Conservation (phyloP, 2,888 invertebrate species). For the Pristionchus entomophagus region DNA sequence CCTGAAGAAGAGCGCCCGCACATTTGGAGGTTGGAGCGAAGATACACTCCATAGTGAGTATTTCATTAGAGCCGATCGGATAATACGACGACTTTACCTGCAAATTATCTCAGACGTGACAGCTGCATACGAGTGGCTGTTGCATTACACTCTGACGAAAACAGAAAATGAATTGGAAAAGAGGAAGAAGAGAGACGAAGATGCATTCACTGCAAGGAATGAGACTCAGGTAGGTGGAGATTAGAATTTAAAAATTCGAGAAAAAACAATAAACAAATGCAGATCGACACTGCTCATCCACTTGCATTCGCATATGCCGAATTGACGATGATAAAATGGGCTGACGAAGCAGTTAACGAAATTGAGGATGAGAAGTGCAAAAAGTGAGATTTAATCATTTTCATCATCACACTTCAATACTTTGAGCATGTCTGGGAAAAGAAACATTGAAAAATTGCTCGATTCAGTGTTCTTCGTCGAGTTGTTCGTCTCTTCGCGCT, state of each 20-base stretch:
- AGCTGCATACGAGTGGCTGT: slow-evolving; percentile 85
- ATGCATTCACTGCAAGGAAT: slow-evolving; percentile 86
- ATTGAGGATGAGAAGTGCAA: slow-evolving; percentile 53
- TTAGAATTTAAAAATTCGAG: neutral
- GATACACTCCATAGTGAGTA: neutral
- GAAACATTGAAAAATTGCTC: neutral
- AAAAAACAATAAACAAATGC: neutral
- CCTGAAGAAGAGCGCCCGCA: slow-evolving; percentile 75
- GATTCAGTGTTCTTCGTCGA: neutral
- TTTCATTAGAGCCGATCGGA: neutral
- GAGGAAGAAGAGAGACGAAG: slow-evolving; percentile 75
- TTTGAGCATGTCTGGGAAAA: neutral
- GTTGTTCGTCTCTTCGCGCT: slow-evolving; percentile 50
- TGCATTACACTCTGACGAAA: slow-evolving; percentile 84
- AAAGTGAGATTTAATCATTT: neutral
- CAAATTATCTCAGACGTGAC: neutral
- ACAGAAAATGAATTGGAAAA: slow-evolving; percentile 82
- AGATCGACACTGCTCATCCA: slow-evolving; percentile 78
- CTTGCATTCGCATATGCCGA: slow-evolving; percentile 88
- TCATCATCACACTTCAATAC: too few relatives aligned
- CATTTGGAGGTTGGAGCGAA: slow-evolving; percentile 14
- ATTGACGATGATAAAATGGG: slow-evolving; percentile 79
- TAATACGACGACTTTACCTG: too few relatives aligned
- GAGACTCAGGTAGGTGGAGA: slow-evolving; percentile 85
- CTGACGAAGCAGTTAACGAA: slow-evolving; percentile 55